Evolutionary conservation across 2,888 invertebrate species (phyloP).

Genomic region (Ochropacha duplaris): DNA sequence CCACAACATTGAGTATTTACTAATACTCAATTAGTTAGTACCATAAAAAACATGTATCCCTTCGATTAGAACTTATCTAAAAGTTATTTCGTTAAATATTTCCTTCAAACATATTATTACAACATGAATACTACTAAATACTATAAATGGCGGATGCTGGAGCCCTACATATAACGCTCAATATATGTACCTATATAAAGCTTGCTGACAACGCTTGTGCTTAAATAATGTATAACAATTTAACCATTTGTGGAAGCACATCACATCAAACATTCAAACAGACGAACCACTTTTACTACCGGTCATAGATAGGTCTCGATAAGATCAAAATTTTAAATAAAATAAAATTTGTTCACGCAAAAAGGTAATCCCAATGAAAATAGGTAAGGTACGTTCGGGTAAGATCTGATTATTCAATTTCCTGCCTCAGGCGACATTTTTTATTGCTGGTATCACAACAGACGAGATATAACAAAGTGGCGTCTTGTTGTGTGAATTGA

Average conservation of each 20-base stretch:
- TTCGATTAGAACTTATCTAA: no score
- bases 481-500: no score
- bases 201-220: conserved; percentile 38
- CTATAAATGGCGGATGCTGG: background rate
- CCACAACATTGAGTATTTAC: conserved; percentile 5
- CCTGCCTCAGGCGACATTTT: no score
- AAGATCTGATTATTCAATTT: no score
- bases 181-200: conserved; percentile 19
- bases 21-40: background rate
- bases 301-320: conserved; percentile 4
- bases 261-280: conserved; percentile 59
- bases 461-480: no score
- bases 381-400: no score
- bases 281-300: conserved; percentile 35
- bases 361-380: no score
- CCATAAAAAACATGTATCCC: no score
- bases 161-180: background rate
- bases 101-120: background rate
- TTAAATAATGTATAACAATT: conserved; percentile 47
- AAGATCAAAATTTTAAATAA: background rate
- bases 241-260: conserved; percentile 69
- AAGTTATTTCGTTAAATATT: background rate
- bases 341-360: no score
- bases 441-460: no score
- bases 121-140: background rate